A percentile compares a stretch with the other conserved stretches of the same genome.
Conservation (phyloP, 2,113 vertebrate genomes). For the Desmodus rotundus region DNA sequence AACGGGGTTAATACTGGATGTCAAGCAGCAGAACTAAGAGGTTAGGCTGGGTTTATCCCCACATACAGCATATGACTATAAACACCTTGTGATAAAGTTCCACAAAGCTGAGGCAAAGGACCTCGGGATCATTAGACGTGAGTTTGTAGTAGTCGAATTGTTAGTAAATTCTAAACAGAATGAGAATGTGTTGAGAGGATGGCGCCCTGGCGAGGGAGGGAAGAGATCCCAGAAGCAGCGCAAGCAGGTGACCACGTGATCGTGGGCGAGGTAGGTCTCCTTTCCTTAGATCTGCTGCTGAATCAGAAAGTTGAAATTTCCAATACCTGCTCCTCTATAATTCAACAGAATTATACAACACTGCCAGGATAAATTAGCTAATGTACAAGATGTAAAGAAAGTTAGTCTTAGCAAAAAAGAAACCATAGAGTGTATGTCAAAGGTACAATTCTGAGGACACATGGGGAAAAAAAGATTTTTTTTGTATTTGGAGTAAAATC, state of each 20-base stretch:
- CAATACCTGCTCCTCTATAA: not conserved
- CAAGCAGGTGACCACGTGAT: not conserved
- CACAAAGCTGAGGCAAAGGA: not conserved
- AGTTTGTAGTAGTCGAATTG: not conserved
- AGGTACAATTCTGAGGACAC: not conserved
- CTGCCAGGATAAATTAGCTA: not conserved
- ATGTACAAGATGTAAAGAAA: not conserved
- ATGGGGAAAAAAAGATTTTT: not conserved
- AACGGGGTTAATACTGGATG: not conserved
- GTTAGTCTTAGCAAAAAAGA: not conserved
- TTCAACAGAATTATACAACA: not conserved
- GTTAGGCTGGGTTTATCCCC: not conserved
- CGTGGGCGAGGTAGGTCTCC: not conserved
- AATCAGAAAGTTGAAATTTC: not conserved
- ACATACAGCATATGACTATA: not conserved
- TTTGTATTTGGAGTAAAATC: not conserved
- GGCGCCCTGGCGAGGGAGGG: not conserved
- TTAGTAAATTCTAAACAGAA: not conserved
- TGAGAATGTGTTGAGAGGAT: not conserved
- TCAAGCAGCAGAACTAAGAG: not conserved
- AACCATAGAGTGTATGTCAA: not conserved
- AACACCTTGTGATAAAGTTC: not conserved
- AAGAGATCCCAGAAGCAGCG: not conserved
- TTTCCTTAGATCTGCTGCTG: not conserved
- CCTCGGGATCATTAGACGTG: not conserved